Percentiles rank a stretch among this genome's conserved stretches.
These are phyloP conservation scores for Neolamprologus variostigma DNA, from an alignment of 2,113 vertebrate species.

Conservation along the genomic window DNA sequence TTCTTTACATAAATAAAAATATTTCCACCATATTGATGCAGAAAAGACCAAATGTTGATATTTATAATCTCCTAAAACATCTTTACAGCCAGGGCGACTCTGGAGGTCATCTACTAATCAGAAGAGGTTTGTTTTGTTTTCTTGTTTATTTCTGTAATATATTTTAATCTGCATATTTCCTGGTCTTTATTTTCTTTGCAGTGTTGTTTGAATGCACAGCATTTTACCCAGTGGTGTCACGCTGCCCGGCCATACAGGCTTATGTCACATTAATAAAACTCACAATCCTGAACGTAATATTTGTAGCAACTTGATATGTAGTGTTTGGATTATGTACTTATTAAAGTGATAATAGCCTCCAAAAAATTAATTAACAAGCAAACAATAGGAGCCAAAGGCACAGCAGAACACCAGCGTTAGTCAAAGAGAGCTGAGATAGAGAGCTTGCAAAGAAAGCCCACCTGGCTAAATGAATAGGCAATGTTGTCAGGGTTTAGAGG, in stretches of 20 bases:
- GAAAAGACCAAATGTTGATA: not conserved
- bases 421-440: constrained; percentile 6
- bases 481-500: constrained; percentile 49
- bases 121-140: not conserved
- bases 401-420: not conserved
- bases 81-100: not conserved
- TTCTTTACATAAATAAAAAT: fast-evolving
- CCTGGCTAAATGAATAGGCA: constrained; percentile 54
- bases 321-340: not conserved
- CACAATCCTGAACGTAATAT: not conserved
- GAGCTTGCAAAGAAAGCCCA: constrained; percentile 29
- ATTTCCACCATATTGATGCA: not conserved
- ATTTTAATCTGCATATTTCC: not conserved
- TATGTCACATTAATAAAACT: not conserved
- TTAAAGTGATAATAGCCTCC: not conserved
- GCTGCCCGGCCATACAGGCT: not conserved
- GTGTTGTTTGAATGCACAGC: not conserved
- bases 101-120: not conserved
- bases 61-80: not conserved
- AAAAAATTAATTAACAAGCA: not conserved
- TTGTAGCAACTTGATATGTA: not conserved
- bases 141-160: not conserved
- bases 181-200: not conserved
- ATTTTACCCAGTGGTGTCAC: not conserved
- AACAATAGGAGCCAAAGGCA: not conserved